Evolutionary conservation across 2,888 invertebrate species (phyloP).

Genomic region (Eulithis testata): DNA sequence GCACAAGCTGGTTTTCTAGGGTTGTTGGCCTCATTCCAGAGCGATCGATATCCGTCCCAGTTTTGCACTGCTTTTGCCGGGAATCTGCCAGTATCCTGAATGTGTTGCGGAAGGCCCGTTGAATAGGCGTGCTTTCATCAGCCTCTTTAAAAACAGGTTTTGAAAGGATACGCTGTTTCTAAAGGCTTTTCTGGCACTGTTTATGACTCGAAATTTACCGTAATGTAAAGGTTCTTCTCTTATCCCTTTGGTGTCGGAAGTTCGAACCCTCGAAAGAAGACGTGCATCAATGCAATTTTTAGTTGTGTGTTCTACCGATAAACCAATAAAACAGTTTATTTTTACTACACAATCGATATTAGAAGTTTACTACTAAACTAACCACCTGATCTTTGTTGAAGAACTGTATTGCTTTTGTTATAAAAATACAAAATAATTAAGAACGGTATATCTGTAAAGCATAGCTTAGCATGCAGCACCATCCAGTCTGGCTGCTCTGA

Average conservation of each 20-base stretch:
- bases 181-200: constrained; percentile 1
- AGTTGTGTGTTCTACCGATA: not conserved
- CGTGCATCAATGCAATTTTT: not conserved
- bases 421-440: not conserved
- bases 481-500: constrained; percentile 58
- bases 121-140: not conserved
- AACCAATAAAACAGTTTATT: no score
- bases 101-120: constrained; percentile 40
- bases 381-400: not conserved
- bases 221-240: not conserved
- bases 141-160: not conserved
- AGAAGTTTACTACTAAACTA: constrained; percentile 1
- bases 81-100: constrained; percentile 33
- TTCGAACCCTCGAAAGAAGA: not conserved
- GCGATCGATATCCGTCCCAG: constrained; percentile 60
- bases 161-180: not conserved
- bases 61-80: constrained; percentile 50
- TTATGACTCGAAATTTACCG: not conserved
- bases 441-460: not conserved
- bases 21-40: constrained; percentile 32
- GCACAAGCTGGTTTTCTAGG: constrained; percentile 24
- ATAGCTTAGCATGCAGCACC: constrained; percentile 20
- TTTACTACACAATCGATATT: constrained; percentile 4
- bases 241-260: no score
- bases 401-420: constrained; percentile 12